Percentiles rank a stretch among this genome's conserved stretches.
These are phyloP conservation scores for Morpho deidamia DNA, from an alignment of 2,888 invertebrate genomes.

Conservation along the genomic window DNA sequence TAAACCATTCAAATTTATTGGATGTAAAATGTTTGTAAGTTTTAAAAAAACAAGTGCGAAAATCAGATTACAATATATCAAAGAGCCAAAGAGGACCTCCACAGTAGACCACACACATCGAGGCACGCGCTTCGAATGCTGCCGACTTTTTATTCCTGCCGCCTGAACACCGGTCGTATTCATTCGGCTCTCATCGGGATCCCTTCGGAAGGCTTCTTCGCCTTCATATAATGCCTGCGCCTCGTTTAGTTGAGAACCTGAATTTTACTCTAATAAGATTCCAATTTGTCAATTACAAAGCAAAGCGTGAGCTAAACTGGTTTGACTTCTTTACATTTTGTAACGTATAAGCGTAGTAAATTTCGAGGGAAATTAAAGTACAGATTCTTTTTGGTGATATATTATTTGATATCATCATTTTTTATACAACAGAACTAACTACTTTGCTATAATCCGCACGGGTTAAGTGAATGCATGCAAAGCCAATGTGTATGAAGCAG, in stretches of 20 bases:
- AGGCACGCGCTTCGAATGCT: constrained; percentile 85
- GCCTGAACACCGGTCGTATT: constrained; percentile 51
- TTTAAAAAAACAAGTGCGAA: constrained; percentile 55
- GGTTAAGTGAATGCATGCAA: too few relatives aligned
- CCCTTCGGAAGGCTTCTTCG: constrained; percentile 53
- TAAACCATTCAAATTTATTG: neutral
- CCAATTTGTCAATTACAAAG: constrained; percentile 85
- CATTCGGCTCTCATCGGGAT: constrained; percentile 63
- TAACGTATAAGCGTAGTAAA: constrained; percentile 48
- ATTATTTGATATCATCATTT: too few relatives aligned
- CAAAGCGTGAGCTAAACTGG: constrained; percentile 69
- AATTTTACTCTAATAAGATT: constrained; percentile 82
- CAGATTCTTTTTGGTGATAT: neutral
- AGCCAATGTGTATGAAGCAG: too few relatives aligned
- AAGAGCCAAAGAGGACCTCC: constrained; percentile 70
- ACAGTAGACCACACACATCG: constrained; percentile 84
- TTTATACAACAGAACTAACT: too few relatives aligned
- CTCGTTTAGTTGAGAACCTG: constrained; percentile 66
- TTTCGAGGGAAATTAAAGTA: constrained; percentile 43
- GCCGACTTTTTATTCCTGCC: constrained; percentile 69
- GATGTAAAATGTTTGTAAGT: constrained; percentile 8
- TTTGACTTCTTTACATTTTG: constrained; percentile 71
- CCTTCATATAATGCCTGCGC: constrained; percentile 51
- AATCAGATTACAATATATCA: constrained; percentile 70
- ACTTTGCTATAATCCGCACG: too few relatives aligned